phyloP scores from a whole-genome alignment of 2,888 invertebrate species.

The Cosmia pyralina region DNA sequence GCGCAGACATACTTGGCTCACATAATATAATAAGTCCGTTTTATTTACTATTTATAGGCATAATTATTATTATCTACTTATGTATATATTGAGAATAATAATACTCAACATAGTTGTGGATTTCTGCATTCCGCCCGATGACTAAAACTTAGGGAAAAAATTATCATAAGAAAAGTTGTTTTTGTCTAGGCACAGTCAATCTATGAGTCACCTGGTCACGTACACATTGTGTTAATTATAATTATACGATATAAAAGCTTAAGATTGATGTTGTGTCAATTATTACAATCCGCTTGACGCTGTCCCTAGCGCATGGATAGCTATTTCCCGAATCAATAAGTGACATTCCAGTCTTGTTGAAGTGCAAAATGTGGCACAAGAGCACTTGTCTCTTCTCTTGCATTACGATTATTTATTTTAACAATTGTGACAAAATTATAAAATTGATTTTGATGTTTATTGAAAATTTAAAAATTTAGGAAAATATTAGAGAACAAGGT shows the following conservation, averaged over 20 bases:
- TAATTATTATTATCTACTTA: constrained; percentile 84
- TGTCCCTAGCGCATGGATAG: constrained; percentile 77
- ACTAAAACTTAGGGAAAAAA: constrained; percentile 88
- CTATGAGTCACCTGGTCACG: constrained; percentile 76
- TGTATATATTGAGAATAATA: constrained; percentile 89
- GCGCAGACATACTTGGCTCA: constrained; percentile 81
- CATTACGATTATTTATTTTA: constrained; percentile 45
- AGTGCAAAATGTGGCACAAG: constrained; percentile 80
- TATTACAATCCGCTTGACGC: constrained; percentile 71
- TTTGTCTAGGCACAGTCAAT: constrained; percentile 78
- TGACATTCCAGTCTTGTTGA: constrained; percentile 90
- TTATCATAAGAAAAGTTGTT: constrained; percentile 83
- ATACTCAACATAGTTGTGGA: constrained; percentile 91
- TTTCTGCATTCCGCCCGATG: constrained; percentile 91
- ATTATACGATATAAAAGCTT: constrained; percentile 66
- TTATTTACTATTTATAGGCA: constrained; percentile 85
- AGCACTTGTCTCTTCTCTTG: constrained; percentile 75
- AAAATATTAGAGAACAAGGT: constrained; percentile 70
- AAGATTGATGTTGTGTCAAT: constrained; percentile 77
- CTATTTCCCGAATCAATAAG: constrained; percentile 85
- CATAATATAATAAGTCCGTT: constrained; percentile 80
- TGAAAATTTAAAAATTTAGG: constrained; percentile 51
- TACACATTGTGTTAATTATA: constrained; percentile 75
- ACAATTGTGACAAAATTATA: constrained; percentile 55
- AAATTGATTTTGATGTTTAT: constrained; percentile 52